Percentiles rank a stretch among this genome's conserved stretches.
Evolutionary conservation across 2,888 invertebrate genomes (phyloP).

Genomic region (Odontomyia ornata): DNA sequence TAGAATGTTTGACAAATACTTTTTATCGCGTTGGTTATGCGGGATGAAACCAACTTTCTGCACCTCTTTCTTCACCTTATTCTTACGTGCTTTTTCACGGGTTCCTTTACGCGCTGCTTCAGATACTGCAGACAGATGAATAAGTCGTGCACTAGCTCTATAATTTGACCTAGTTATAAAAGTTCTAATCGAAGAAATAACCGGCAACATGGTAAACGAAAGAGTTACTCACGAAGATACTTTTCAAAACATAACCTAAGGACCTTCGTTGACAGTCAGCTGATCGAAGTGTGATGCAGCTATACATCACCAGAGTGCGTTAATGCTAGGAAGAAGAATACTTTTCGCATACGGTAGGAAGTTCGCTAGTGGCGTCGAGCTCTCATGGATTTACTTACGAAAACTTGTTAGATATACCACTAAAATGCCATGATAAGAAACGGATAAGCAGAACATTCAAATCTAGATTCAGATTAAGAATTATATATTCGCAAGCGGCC

Average conservation of each 20-base stretch:
- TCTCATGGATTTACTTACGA: too few species aligned
- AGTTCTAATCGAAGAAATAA: constrained; percentile 54
- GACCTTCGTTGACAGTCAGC: constrained; percentile 10
- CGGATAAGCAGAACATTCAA: too few species aligned
- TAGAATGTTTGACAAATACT: too few species aligned
- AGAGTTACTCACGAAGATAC: neutral
- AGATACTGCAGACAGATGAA: constrained; percentile 69
- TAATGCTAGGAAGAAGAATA: neutral
- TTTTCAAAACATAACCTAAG: constrained; percentile 17
- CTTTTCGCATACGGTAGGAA: too few species aligned
- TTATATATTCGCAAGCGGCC: too few species aligned
- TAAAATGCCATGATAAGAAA: too few species aligned
- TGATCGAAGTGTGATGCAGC: neutral
- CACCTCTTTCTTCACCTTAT: constrained; percentile 79
- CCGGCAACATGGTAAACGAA: constrained; percentile 51
- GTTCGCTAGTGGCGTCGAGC: too few species aligned
- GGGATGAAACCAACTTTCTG: constrained; percentile 80
- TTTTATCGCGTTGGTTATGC: constrained; percentile 71
- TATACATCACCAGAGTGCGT: neutral
- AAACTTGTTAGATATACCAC: too few species aligned
- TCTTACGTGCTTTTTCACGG: constrained; percentile 77
- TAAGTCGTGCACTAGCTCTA: constrained; percentile 57
- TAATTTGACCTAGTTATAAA: constrained; percentile 54
- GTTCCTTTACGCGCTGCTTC: constrained; percentile 87
- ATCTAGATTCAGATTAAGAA: too few species aligned